Evolutionary conservation across 2,113 vertebrate genomes (phyloP).

Genomic region (Chaetodon trifascialis): DNA sequence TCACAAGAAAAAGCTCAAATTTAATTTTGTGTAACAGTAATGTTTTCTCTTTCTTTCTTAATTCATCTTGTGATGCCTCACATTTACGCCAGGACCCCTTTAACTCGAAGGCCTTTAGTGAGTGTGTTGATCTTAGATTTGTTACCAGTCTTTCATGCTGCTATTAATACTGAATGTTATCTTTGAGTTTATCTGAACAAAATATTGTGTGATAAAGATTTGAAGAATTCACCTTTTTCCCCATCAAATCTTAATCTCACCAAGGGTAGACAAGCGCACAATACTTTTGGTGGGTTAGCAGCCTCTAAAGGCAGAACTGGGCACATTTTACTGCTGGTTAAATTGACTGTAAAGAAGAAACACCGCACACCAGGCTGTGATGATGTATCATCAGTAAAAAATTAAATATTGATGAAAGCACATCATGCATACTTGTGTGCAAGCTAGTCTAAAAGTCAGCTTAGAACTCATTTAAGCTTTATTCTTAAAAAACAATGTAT

Average conservation of each 20-base stretch:
- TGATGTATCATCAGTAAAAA: background rate
- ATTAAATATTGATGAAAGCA: background rate
- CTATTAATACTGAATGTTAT: too few species aligned
- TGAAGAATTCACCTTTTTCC: background rate
- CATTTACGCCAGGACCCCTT: background rate
- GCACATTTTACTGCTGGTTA: background rate
- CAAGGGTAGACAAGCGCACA: background rate
- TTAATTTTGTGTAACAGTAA: too few species aligned
- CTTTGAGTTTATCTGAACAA: too few species aligned
- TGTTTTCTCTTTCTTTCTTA: background rate
- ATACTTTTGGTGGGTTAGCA: background rate
- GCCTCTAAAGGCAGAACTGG: background rate
- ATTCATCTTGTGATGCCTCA: background rate
- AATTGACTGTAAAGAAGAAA: background rate
- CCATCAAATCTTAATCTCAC: background rate
- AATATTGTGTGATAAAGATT: background rate
- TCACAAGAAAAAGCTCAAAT: background rate
- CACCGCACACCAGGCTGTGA: background rate
- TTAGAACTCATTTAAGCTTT: background rate
- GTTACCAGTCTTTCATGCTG: background rate
- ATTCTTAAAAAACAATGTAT: background rate
- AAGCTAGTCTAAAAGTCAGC: too few species aligned
- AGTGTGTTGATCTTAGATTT: background rate
- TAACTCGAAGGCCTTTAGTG: background rate
- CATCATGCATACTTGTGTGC: background rate